Percentiles rank a stretch among this genome's conserved stretches.
Evolutionary conservation across 35 echinoderm and acorn worm genomes (phyloP).

Genomic region (Strongylocentrotus purpuratus): DNA sequence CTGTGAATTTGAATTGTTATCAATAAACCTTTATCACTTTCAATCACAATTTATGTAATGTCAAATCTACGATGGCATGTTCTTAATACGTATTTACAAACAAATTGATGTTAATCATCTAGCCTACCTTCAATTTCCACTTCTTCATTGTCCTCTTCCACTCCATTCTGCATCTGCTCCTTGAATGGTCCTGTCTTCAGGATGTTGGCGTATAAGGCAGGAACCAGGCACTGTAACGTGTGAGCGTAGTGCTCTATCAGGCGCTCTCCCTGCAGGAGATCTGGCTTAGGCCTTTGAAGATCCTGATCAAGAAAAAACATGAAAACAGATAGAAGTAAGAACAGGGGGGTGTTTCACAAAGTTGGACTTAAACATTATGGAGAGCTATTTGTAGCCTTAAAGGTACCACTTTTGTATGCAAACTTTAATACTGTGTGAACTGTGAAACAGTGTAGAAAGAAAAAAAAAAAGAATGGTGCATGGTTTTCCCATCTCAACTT

Average conservation of each 20-base stretch:
- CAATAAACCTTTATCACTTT: too few species aligned
- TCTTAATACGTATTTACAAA: too few species aligned
- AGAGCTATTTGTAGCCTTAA: neutral
- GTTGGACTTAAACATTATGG: neutral
- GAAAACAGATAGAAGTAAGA: neutral
- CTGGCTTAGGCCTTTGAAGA: constrained; percentile 74
- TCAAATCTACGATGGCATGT: too few species aligned
- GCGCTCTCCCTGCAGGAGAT: constrained; percentile 54
- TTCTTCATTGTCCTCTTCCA: constrained; percentile 39
- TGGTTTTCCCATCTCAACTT: constrained; percentile 33
- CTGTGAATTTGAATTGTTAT: too few species aligned
- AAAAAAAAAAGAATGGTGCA: neutral
- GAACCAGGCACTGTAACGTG: constrained; percentile 91
- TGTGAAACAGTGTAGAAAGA: neutral
- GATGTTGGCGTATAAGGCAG: constrained; percentile 76
- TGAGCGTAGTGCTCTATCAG: constrained; percentile 70
- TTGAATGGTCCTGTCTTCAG: constrained; percentile 73
- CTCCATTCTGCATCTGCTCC: constrained; percentile 19
- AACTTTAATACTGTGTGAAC: too few species aligned
- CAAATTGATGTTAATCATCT: neutral
- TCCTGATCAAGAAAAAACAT: constrained; percentile 54
- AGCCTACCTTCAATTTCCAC: constrained; percentile 61
- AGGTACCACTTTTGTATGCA: too few species aligned
- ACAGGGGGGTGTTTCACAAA: too few species aligned
- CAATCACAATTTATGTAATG: too few species aligned